Conservation (phyloP, 2,797 vertebrate genomes). For the Coendou prehensilis region DNA sequence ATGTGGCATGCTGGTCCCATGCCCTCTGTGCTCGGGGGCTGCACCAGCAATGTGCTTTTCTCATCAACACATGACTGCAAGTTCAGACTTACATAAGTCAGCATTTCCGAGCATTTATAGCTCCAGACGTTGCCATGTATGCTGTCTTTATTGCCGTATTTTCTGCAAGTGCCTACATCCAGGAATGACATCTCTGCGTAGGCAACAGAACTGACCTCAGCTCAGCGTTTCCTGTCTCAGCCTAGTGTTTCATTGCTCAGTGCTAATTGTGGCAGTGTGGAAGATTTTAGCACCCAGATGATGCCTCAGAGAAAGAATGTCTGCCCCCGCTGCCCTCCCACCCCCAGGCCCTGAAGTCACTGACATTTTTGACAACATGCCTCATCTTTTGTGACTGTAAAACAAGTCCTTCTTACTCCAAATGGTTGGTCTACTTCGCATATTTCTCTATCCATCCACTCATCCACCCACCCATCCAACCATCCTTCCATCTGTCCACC, state of each 20-base stretch:
- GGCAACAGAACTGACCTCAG: slow-evolving; percentile 39
- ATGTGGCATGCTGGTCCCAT: background rate
- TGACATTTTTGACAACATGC: background rate
- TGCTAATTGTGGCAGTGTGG: slow-evolving; percentile 4
- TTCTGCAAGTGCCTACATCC: background rate
- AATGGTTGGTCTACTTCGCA: background rate
- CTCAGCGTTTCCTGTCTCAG: background rate
- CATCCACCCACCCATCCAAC: background rate
- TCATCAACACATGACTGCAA: background rate
- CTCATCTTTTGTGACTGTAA: background rate
- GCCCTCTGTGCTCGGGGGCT: background rate
- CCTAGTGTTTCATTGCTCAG: background rate
- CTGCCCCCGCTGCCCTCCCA: background rate
- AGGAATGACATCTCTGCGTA: slow-evolving; percentile 25
- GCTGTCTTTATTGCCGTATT: background rate
- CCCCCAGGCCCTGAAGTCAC: background rate
- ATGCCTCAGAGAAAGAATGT: slow-evolving; percentile 26
- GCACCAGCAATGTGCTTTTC: background rate
- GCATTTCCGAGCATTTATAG: background rate
- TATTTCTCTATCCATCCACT: background rate
- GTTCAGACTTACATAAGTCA: background rate
- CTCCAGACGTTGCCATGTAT: background rate
- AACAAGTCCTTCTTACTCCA: slow-evolving; percentile 12
- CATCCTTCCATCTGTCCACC: background rate
- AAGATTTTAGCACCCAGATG: slow-evolving; percentile 26